A percentile compares a stretch with the other conserved stretches of the same genome.
These are phyloP conservation scores for Sinocyclocheilus rhinocerous DNA, from an alignment of 2,113 vertebrate species.

Conservation along the genomic window DNA sequence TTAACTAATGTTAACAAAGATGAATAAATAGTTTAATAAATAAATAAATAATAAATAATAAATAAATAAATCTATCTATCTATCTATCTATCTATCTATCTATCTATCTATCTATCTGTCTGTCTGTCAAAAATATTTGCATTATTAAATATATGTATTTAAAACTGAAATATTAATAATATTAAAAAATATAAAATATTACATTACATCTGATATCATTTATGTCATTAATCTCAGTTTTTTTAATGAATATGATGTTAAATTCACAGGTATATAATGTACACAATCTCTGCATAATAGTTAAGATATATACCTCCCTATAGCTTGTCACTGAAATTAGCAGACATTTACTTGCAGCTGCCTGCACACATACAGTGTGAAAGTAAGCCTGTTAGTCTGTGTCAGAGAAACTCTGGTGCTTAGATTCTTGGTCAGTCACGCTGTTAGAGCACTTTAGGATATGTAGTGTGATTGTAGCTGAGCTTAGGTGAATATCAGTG, in stretches of 20 bases:
- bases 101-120: too few species aligned
- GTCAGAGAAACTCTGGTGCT: background rate
- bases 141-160: too few species aligned
- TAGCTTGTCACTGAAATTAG: background rate
- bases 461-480: conserved; percentile 29
- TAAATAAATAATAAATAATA: too few species aligned
- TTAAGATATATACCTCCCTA: background rate
- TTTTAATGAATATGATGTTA: background rate
- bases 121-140: too few species aligned
- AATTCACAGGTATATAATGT: background rate
- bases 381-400: conserved; percentile 16
- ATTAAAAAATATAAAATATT: too few species aligned
- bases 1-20: too few species aligned
- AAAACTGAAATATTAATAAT: too few species aligned
- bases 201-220: too few species aligned
- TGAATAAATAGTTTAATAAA: too few species aligned
- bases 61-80: too few species aligned
- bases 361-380: background rate
- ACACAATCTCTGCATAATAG: background rate
- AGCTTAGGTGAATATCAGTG: conserved; percentile 16
- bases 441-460: background rate
- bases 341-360: background rate
- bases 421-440: background rate
- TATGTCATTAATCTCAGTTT: too few species aligned
- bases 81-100: too few species aligned